Evolutionary conservation across 2,797 vertebrate species (phyloP).

Genomic region (Hippoglossus hippoglossus): DNA sequence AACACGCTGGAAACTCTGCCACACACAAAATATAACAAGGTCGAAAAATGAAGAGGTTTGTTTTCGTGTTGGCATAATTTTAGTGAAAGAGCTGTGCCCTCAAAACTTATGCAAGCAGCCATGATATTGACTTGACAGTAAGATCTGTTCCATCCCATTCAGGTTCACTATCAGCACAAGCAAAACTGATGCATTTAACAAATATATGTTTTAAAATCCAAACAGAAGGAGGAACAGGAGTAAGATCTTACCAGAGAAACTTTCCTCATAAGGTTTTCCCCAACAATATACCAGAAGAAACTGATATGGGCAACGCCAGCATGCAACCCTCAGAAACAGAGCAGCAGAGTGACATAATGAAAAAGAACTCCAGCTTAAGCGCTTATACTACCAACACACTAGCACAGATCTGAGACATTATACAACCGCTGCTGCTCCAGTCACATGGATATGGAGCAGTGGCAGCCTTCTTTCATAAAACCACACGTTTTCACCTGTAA

Average conservation of each 20-base stretch:
- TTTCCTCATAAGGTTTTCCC: not conserved
- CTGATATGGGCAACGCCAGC: not conserved
- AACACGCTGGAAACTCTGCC: not conserved
- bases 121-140: too few species aligned
- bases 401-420: slow-evolving; percentile 76
- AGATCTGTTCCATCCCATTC: too few species aligned
- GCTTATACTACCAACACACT: slow-evolving; percentile 55
- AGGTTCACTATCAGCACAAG: not conserved
- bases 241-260: slow-evolving; percentile 6
- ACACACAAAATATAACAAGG: not conserved
- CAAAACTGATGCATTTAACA: not conserved
- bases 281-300: too few species aligned
- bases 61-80: not conserved
- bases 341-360: slow-evolving; percentile 42
- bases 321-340: not conserved
- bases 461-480: slow-evolving; percentile 68
- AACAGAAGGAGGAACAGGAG: not conserved
- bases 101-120: not conserved
- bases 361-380: slow-evolving; percentile 23
- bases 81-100: not conserved
- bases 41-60: not conserved
- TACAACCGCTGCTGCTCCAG: slow-evolving; percentile 68
- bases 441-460: slow-evolving; percentile 70
- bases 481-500: slow-evolving; percentile 44
- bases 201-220: not conserved